Conservation (phyloP, 2,113 vertebrate species). For the Poicephalus meyeri region DNA sequence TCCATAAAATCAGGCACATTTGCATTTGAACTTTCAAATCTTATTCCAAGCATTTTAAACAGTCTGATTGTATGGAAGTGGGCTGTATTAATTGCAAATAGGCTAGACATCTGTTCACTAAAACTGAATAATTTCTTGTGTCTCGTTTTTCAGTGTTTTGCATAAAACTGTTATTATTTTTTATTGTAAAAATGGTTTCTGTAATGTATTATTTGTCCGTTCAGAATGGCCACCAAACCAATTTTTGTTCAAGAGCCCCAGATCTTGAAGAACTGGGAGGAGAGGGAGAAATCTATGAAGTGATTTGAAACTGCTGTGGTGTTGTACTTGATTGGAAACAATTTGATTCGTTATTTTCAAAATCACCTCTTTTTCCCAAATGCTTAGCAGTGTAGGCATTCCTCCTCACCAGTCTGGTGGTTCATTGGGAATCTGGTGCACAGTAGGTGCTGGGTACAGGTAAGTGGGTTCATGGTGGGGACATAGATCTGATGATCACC, state of each 20-base stretch:
- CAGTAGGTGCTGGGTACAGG: neutral
- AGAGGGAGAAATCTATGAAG: rapidly evolving
- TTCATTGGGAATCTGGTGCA: rapidly evolving
- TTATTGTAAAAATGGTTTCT: neutral
- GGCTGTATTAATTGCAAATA: conserved; percentile 74
- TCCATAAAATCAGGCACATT: conserved; percentile 65
- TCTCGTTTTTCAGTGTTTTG: conserved; percentile 55
- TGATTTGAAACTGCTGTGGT: neutral
- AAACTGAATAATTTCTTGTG: conserved; percentile 38
- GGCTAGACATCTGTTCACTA: conserved; percentile 72
- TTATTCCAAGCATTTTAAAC: conserved; percentile 71
- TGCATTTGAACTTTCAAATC: conserved; percentile 71
- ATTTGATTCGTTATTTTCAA: neutral
- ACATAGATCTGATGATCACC: rapidly evolving
- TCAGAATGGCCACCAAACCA: neutral
- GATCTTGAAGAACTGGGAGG: neutral
- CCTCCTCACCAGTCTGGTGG: neutral
- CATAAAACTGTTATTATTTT: neutral
- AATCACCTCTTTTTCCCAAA: neutral
- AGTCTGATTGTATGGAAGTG: conserved; percentile 69
- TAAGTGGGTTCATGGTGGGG: neutral
- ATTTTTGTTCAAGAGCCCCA: neutral
- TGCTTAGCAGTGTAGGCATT: neutral
- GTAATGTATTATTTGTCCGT: neutral
- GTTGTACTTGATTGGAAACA: neutral